Base-by-base conservation (phyloP, 2,113 vertebrate species). In the Toxotes chatareus region DNA sequence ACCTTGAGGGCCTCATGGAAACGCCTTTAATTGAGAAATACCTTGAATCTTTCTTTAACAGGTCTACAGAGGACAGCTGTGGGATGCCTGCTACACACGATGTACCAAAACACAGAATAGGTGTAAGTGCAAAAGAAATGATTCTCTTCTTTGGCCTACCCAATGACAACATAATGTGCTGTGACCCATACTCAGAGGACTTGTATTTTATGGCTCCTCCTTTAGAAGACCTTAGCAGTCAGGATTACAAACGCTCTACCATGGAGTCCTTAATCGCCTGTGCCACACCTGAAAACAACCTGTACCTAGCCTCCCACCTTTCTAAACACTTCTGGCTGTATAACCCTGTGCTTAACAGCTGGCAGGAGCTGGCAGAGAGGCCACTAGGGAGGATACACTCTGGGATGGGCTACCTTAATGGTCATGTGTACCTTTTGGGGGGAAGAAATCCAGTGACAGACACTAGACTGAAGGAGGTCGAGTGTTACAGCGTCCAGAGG, bases 281-380 rank as follows among this genome's bases (percentile, higher is more conserved):
- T 55, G 91, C 96, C 71, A 95, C 95, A 3, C 96, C 96, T 0
- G 96, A 97, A 57, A 96, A 96, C 79, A 95, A 96, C 91, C 88
- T 97, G 70, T 97, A 96, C 79, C 90, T 97, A 0, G 96, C 96
- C 1, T 96, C 96, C 0, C 96, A 97, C 86, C 95, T 96, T 32
- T 96, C 96, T 14, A 97, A 96, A 75, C 95, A 97, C 64, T 96
- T 97, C 59, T 97, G 96, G 96, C 92, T 96, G 31, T 96, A 96
- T 68, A 95, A 96, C 55, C 94, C 95, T 0, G 92, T 96, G 57
- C 89, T 95, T 51, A 97, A 97, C 82, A 94, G 89, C 69, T 97
- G 96, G 96, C 95, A 96, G 81, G 96, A 96, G 77, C 66, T 97
- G 68, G 96, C 96, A 0, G 96, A 97, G 80, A 93, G 96, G 61